Conservation (phyloP, 1,140 invertebrate species). For the Diprion similis region DNA sequence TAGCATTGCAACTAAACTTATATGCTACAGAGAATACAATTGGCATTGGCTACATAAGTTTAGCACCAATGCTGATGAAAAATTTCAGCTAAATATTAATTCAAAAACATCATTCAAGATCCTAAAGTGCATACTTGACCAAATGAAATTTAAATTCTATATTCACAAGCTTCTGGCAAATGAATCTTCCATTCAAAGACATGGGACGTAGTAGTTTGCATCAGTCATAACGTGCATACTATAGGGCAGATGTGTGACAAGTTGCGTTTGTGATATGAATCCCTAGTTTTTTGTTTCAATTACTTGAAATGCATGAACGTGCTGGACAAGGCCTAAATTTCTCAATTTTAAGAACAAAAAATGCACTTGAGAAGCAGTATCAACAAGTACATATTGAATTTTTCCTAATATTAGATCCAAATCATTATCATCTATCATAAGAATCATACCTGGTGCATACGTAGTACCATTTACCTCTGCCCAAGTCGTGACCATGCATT, state of each 20-base stretch:
- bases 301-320: slow-evolving; percentile 11
- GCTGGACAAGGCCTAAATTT: slow-evolving; percentile 8
- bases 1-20: background rate
- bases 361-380: background rate
- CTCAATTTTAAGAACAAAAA: slow-evolving; percentile 11
- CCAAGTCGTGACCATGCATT: slow-evolving; percentile 7
- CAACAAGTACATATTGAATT: too few species aligned
- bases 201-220: slow-evolving; percentile 5
- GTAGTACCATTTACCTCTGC: slow-evolving; percentile 1
- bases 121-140: background rate
- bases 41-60: background rate
- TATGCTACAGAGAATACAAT: background rate
- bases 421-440: slow-evolving; percentile 1
- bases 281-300: slow-evolving; percentile 10
- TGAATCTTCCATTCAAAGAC: slow-evolving; percentile 9
- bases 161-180: background rate
- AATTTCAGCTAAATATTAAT: background rate
- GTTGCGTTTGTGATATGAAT: slow-evolving; percentile 8
- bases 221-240: slow-evolving; percentile 13
- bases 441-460: slow-evolving; percentile 1
- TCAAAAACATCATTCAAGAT: background rate
- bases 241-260: slow-evolving; percentile 8
- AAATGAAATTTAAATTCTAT: background rate
- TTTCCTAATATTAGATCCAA: background rate
- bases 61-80: background rate